Conservation (phyloP, 2,797 vertebrate species). For the Rhinophrynus dorsalis region DNA sequence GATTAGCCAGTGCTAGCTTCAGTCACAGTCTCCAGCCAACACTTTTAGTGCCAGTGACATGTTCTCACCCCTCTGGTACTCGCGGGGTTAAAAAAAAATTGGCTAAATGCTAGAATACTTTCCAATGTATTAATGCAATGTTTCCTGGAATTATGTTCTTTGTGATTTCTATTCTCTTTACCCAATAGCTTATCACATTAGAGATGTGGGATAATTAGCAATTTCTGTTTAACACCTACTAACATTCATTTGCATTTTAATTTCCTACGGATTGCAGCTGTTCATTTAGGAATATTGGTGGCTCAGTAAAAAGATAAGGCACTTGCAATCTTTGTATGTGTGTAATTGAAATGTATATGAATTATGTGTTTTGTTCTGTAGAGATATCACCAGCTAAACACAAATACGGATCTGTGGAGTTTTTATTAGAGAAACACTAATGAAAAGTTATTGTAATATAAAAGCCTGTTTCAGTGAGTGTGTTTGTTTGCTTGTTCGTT, state of each 20-base stretch:
- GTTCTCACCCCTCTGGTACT: too few relatives aligned
- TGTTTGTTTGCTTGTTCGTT: too few relatives aligned
- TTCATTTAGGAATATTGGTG: conserved; percentile 8
- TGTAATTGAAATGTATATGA: too few relatives aligned
- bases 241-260: background rate
- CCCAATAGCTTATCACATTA: conserved; percentile 5
- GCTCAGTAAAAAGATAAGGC: background rate
- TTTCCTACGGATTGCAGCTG: conserved; percentile 12
- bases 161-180: background rate
- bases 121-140: conserved; percentile 9
- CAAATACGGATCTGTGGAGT: too few relatives aligned
- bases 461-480: too few relatives aligned
- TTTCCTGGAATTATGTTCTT: background rate
- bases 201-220: conserved; percentile 10
- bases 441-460: too few relatives aligned
- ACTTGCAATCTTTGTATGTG: background rate
- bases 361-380: background rate
- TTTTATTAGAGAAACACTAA: too few relatives aligned
- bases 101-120: background rate
- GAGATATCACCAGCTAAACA: too few relatives aligned
- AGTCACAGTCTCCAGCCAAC: too few relatives aligned
- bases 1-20: too few relatives aligned
- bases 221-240: background rate
- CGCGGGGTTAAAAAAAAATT: too few relatives aligned
- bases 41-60: too few relatives aligned